Evolutionary conservation across 2,113 vertebrate species (phyloP).

Genomic region (Lycocorax pyrrhopterus): DNA sequence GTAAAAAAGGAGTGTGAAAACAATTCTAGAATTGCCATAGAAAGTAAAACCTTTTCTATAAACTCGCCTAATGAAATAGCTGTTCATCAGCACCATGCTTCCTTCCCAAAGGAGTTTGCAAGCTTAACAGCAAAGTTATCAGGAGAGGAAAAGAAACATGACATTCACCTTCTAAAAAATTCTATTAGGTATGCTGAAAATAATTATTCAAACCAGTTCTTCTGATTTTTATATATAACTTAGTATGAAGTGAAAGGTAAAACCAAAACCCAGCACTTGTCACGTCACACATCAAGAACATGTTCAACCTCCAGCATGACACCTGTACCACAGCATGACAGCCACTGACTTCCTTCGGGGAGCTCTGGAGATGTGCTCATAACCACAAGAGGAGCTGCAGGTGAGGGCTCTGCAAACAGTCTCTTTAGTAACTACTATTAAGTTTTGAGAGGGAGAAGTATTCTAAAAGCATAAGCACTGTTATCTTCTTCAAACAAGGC

Average conservation of each 20-base stretch:
- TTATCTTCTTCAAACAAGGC: neutral
- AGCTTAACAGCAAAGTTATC: neutral
- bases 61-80: neutral
- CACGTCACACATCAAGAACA: neutral
- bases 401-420: neutral
- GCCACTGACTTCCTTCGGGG: neutral
- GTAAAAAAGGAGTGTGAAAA: neutral
- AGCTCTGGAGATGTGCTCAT: neutral
- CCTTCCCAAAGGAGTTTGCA: neutral
- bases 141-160: neutral
- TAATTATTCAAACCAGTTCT: neutral
- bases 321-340: fast-evolving
- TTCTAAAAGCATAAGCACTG: neutral
- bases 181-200: neutral
- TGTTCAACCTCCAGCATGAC: neutral
- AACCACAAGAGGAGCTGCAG: neutral
- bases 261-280: neutral
- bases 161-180: neutral
- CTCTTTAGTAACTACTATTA: neutral
- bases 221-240: neutral
- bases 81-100: neutral
- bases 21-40: neutral
- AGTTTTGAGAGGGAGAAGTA: neutral
- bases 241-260: neutral
- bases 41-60: neutral